A percentile compares a stretch with the other conserved stretches of the same genome.
Conservation (phyloP, 2,888 invertebrate genomes). For the Choristoneura rosaceana region DNA sequence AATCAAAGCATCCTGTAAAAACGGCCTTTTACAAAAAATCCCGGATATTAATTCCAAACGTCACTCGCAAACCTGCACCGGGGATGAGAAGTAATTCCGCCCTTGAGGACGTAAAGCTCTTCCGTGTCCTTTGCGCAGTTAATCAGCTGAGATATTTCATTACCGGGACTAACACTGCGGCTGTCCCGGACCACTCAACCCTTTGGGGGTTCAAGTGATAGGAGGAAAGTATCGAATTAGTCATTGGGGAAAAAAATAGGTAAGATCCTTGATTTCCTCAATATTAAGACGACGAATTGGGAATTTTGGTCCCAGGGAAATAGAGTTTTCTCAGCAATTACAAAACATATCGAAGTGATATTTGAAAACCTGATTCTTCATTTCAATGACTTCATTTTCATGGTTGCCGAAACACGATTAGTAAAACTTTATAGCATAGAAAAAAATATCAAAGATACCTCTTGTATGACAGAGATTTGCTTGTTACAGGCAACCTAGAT, state of each 20-base stretch:
- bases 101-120: constrained; percentile 60
- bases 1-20: neutral
- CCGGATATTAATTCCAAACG: constrained; percentile 54
- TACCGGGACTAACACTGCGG: constrained; percentile 67
- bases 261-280: no score
- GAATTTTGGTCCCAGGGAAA: no score
- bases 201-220: constrained; percentile 34
- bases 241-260: neutral
- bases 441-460: no score
- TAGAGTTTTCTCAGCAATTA: no score
- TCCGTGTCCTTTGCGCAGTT: constrained; percentile 73
- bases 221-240: neutral
- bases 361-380: no score
- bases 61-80: constrained; percentile 71
- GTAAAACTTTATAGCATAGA: no score
- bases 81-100: constrained; percentile 80
- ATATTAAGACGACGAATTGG: no score
- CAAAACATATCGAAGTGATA: no score
- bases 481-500: no score
- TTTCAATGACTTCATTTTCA: no score
- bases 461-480: no score
- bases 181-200: constrained; percentile 59
- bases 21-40: neutral
- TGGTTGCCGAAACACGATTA: no score
- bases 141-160: constrained; percentile 85